Conservation (phyloP, 2,888 invertebrate genomes). For the Craniophora ligustri region DNA sequence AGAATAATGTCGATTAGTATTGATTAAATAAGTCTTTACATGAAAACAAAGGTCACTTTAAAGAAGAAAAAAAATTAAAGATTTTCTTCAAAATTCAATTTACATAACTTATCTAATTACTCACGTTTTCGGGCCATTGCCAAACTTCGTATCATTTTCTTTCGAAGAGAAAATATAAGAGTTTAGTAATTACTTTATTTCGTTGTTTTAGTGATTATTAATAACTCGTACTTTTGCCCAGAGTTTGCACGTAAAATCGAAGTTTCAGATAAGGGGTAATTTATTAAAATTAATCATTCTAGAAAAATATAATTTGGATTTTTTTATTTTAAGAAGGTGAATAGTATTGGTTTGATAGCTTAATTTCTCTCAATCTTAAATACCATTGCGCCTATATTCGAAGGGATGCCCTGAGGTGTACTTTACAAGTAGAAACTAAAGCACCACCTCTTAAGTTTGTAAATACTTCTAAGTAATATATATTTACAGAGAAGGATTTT, state of each 20-base stretch:
- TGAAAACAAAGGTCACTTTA: not conserved
- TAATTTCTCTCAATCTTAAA: no score
- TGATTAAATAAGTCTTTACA: not conserved
- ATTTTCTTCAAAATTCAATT: conserved; percentile 21
- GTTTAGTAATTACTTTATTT: conserved; percentile 56
- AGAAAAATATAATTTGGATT: no score
- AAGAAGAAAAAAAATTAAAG: not conserved
- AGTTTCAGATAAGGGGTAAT: conserved; percentile 33
- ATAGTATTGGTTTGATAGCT: no score
- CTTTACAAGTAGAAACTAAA: no score
- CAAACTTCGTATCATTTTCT: conserved; percentile 56
- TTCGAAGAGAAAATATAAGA: conserved; percentile 47
- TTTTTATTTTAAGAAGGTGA: no score
- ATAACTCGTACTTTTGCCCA: conserved; percentile 27
- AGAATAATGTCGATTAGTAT: not conserved
- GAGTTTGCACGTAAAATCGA: conserved; percentile 30
- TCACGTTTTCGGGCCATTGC: conserved; percentile 46
- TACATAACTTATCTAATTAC: conserved; percentile 46
- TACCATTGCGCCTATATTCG: no score
- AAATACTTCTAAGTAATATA: no score
- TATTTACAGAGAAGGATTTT: no score
- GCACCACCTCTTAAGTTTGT: no score
- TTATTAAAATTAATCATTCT: no score
- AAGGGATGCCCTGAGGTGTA: no score
- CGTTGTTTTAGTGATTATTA: conserved; percentile 52